A percentile compares a stretch with the other conserved stretches of the same genome.
Conservation (phyloP, 2,888 invertebrate genomes). For the Eledona agricola region DNA sequence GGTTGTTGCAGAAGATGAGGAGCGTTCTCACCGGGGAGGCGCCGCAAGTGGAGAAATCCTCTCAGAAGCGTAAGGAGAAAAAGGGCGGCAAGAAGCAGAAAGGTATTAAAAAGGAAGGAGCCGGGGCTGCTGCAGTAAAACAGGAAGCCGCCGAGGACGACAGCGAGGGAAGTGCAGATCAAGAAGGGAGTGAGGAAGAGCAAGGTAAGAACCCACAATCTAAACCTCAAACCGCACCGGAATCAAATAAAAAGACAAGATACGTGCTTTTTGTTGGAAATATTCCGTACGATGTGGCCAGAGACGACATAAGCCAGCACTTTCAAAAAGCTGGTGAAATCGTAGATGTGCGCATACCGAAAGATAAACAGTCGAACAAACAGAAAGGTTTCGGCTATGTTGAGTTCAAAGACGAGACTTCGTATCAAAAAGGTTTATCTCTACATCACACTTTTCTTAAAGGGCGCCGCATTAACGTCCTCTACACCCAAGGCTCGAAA, state of each 20-base stretch:
- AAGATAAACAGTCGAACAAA: constrained; percentile 51
- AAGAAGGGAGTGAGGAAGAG: constrained; percentile 20
- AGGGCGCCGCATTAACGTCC: constrained; percentile 61
- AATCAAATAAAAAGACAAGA: constrained; percentile 43
- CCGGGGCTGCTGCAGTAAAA: constrained; percentile 8
- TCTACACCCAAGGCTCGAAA: constrained; percentile 59
- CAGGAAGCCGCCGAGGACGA: constrained; percentile 31
- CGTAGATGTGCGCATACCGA: constrained; percentile 59
- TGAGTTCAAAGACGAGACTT: constrained; percentile 58
- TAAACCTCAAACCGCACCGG: constrained; percentile 1
- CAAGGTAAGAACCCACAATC: constrained; percentile 2
- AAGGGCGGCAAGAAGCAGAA: constrained; percentile 8
- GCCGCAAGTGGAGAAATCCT: not conserved
- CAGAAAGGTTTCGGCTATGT: constrained; percentile 63
- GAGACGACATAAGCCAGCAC: constrained; percentile 60
- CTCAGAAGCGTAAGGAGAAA: not conserved
- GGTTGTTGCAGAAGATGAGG: constrained; percentile 27
- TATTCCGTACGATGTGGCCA: constrained; percentile 58
- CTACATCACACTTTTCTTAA: constrained; percentile 60
- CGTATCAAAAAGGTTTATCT: constrained; percentile 62
- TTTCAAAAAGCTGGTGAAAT: constrained; percentile 62
- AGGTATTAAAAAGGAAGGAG: constrained; percentile 13
- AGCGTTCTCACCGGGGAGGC: not conserved
- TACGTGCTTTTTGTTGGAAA: constrained; percentile 64
- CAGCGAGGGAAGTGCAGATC: constrained; percentile 18